Evolutionary conservation across 2,113 vertebrate genomes (phyloP), one percentile per base, ranked within the genome.

Genomic region (Crotalus tigris): DNA sequence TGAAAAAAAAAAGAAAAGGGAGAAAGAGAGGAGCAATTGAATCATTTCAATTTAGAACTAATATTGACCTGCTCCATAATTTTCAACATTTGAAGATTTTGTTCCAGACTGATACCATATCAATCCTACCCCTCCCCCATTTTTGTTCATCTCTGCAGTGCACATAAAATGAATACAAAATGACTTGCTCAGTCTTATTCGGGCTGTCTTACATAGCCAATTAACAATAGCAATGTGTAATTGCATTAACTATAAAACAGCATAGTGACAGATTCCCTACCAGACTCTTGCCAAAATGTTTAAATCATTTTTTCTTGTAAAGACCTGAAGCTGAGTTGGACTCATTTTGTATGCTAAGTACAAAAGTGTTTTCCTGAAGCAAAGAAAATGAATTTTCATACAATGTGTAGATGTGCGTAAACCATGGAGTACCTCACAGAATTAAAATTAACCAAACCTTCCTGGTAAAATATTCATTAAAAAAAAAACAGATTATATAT

Each of bases 311-410:
- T n/a, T 93, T n/a, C 87, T 89, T 93, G 87, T 85, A 89, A 61
- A 89, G 46, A 89, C 87, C 90, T 86, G 55, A 49, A 91, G 55
- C 64, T 81, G 58, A 91, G 23, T 61, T 85, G 15, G 23, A 44
- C 13, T 59, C 49, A 92, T 92, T 92, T 90, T 87, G 39, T 92
- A 75, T 92, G 91, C 91, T 54, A 88, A 91, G 21, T 88, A 58
- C 6, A 24, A 87, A 54, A 33, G 1, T 1, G 46, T 10, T 46
- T 87, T 39, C 55, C 90, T 90, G 55, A 94, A 75, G 88, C 75
- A 92, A 90, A 94, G 92, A 87, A 87, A 90, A 94, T 92, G n/a
- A 92, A 90, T 90, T 93, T 93, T 91, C 89, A 54, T 89, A 89
- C 11, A n/a, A 89, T 46, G 91, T 59, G 92, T 92, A 87, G 57